Conservation (phyloP, 2,113 vertebrate genomes). For the Corapipo altera region DNA sequence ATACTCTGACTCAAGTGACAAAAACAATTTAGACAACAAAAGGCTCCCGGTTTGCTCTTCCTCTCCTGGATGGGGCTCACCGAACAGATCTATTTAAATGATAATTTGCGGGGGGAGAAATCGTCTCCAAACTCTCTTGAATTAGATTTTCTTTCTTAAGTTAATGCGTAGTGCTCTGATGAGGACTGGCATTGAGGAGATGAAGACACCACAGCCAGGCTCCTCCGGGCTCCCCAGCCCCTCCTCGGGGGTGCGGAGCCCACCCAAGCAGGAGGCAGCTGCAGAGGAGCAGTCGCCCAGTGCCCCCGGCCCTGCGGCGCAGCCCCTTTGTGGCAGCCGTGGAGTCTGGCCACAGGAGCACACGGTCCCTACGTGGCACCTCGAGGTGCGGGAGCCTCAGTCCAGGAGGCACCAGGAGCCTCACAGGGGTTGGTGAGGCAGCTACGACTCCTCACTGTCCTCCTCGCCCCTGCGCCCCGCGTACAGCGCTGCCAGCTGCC, state of each 20-base stretch:
- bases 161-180: neutral
- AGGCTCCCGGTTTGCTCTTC: neutral
- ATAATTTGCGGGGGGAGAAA: slow-evolving; percentile 33
- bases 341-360: accelerated
- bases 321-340: neutral
- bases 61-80: slow-evolving; percentile 14
- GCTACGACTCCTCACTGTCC: slow-evolving; percentile 87
- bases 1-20: slow-evolving; percentile 44
- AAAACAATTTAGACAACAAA: slow-evolving; percentile 64
- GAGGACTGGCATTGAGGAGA: neutral
- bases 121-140: neutral
- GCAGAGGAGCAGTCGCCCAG: accelerated
- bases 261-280: neutral
- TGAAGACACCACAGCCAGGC: neutral
- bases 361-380: neutral
- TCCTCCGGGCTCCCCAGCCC: neutral
- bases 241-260: accelerated
- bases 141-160: slow-evolving; percentile 36
- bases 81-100: slow-evolving; percentile 55
- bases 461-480: slow-evolving; percentile 79
- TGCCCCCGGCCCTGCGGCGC: accelerated
- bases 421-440: neutral
- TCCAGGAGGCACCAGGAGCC: accelerated
- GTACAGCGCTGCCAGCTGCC: slow-evolving; percentile 93
- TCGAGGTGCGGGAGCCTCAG: accelerated